Conservation (phyloP, 1,140 invertebrate genomes). For the Helicoverpa zea region DNA sequence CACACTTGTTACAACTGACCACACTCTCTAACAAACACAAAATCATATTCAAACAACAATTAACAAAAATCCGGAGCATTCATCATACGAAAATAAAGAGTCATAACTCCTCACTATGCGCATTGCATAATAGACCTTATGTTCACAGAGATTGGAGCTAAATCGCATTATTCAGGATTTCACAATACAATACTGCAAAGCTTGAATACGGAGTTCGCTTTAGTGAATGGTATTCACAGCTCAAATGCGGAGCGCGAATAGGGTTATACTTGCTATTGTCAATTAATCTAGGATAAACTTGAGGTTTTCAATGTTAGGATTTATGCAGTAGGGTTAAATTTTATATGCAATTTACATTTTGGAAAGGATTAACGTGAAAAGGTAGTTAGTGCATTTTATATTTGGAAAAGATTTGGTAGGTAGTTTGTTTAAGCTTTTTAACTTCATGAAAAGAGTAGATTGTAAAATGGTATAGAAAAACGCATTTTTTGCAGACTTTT, state of each 20-base stretch:
- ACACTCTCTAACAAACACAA: not conserved
- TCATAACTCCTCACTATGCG: not conserved
- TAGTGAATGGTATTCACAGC: not conserved
- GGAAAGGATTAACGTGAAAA: no score
- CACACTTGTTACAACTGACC: not conserved
- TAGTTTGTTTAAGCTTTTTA: no score
- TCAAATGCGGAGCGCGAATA: not conserved
- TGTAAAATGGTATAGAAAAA: no score
- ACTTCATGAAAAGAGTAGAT: no score
- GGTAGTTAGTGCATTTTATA: no score
- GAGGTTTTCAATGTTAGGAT: not conserved
- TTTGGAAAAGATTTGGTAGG: no score
- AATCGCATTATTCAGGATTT: slow-evolving; percentile 21
- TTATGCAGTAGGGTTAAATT: not conserved
- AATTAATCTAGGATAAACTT: not conserved
- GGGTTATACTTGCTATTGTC: not conserved
- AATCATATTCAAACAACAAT: not conserved
- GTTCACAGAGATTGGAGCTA: slow-evolving; percentile 13
- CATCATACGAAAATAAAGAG: not conserved
- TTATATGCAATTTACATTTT: no score
- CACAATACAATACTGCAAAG: slow-evolving; percentile 13
- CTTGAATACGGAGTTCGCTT: not conserved
- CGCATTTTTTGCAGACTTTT: no score
- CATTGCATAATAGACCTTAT: slow-evolving; percentile 29
- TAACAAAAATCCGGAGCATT: slow-evolving; percentile 8